A percentile compares a stretch with the other conserved stretches of the same genome.
Evolutionary conservation across 1,140 invertebrate genomes (phyloP).

Genomic region (Halyomorpha halys): DNA sequence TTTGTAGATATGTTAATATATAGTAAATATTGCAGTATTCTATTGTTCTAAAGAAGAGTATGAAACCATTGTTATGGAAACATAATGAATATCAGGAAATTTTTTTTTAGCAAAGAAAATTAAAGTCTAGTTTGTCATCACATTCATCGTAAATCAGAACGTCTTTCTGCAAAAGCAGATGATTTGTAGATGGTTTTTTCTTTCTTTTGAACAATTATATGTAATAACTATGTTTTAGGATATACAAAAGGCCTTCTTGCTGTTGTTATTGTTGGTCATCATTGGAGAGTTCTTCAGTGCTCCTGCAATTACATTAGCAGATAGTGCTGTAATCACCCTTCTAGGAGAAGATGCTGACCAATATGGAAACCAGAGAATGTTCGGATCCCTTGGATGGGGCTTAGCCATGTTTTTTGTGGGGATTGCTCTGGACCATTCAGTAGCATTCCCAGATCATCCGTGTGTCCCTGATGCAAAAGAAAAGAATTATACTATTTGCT

Average conservation of each 20-base stretch:
- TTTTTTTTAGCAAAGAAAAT: no score
- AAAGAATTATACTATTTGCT: slow-evolving; percentile 98
- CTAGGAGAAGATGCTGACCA: slow-evolving; percentile 84
- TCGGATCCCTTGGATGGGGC: slow-evolving; percentile 95
- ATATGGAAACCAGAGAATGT: slow-evolving; percentile 96
- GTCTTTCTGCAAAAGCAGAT: no score
- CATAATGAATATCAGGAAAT: no score
- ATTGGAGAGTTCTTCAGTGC: slow-evolving; percentile 97
- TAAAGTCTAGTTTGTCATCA: no score
- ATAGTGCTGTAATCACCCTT: slow-evolving; percentile 83
- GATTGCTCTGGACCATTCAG: slow-evolving; percentile 95
- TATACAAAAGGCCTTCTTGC: slow-evolving; percentile 92
- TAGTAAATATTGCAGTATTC: no score
- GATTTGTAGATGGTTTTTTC: no score
- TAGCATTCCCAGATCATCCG: slow-evolving; percentile 75
- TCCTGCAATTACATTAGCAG: slow-evolving; percentile 93
- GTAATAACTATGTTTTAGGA: slow-evolving; percentile 46
- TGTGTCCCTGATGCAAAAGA: slow-evolving; percentile 80
- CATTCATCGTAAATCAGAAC: no score
- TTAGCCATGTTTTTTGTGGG: slow-evolving; percentile 98
- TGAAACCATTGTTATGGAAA: no score
- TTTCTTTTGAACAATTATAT: no score
- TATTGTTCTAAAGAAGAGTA: no score
- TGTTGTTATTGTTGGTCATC: slow-evolving; percentile 80
- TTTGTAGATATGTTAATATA: no score